Evolutionary conservation across 2,888 invertebrate species (phyloP).

Genomic region (Galeruca laticollis): DNA sequence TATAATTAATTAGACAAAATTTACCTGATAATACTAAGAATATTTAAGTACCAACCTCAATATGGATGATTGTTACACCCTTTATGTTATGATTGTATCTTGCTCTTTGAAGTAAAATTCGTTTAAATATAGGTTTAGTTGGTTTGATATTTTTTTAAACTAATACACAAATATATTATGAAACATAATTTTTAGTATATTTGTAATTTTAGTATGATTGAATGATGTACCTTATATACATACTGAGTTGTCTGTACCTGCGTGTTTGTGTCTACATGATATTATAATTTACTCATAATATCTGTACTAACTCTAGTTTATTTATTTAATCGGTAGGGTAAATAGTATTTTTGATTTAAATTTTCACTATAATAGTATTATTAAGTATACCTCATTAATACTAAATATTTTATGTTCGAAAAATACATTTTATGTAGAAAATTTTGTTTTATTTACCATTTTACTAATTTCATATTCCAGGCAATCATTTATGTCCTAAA

Average conservation of each 20-base stretch:
- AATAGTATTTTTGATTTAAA: conserved; percentile 47
- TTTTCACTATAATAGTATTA: conserved; percentile 61
- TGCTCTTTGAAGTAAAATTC: not conserved
- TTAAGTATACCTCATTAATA: conserved; percentile 62
- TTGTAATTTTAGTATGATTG: conserved; percentile 34
- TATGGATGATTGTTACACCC: no score
- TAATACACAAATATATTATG: conserved; percentile 7
- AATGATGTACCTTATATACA: conserved; percentile 48
- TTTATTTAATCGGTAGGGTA: conserved; percentile 42
- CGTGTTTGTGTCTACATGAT: conserved; percentile 42
- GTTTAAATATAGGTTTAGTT: not conserved
- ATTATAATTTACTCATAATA: conserved; percentile 39
- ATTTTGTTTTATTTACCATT: not conserved
- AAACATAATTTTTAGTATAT: conserved; percentile 10
- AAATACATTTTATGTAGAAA: conserved; percentile 47
- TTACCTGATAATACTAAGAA: no score
- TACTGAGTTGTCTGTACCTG: conserved; percentile 51
- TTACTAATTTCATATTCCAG: no score
- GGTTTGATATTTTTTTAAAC: conserved; percentile 1
- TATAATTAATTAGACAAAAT: no score
- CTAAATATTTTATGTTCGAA: conserved; percentile 59
- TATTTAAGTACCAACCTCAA: no score
- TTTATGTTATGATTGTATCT: not conserved
- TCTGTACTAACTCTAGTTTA: conserved; percentile 24
- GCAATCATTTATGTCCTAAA: no score